phyloP scores from a whole-genome alignment of 64 coral and sea anemone genomes.

The Pachyseris speciosa region DNA sequence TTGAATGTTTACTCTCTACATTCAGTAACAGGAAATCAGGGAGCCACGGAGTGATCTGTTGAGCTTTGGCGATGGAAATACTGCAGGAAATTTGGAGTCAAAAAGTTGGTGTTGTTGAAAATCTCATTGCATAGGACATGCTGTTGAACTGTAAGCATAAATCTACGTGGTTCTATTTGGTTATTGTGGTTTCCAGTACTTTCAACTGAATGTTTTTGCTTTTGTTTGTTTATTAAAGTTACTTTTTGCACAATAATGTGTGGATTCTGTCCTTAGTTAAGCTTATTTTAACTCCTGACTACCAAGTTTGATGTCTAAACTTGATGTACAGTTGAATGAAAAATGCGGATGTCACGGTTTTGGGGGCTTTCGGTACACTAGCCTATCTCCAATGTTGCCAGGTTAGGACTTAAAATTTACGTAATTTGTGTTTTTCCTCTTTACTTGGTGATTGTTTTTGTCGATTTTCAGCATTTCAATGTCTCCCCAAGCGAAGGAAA shows the following conservation, averaged over 20 bases:
- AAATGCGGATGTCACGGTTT: too few relatives aligned
- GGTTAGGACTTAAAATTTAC: background rate
- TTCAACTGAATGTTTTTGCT: background rate
- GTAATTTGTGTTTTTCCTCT: background rate
- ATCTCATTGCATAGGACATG: background rate
- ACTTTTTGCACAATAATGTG: background rate
- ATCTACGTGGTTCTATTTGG: background rate
- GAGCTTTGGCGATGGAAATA: background rate
- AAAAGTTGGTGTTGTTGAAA: background rate
- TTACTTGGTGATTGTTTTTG: background rate
- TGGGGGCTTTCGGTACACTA: background rate
- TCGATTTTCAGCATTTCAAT: background rate
- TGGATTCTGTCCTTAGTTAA: constrained; percentile 1
- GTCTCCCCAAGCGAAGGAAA: background rate
- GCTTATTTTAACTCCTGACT: background rate
- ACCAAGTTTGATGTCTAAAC: too few relatives aligned
- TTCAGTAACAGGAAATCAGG: background rate
- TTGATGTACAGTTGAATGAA: too few relatives aligned
- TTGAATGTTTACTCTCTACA: constrained; percentile 3
- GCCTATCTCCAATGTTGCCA: background rate
- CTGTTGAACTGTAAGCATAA: background rate
- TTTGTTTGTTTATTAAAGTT: background rate
- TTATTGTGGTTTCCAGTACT: background rate
- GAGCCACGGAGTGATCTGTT: background rate
- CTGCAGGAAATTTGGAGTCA: background rate